phyloP scores from a whole-genome alignment of 2,888 invertebrate species.

The Dasysyrphus tricinctus region DNA sequence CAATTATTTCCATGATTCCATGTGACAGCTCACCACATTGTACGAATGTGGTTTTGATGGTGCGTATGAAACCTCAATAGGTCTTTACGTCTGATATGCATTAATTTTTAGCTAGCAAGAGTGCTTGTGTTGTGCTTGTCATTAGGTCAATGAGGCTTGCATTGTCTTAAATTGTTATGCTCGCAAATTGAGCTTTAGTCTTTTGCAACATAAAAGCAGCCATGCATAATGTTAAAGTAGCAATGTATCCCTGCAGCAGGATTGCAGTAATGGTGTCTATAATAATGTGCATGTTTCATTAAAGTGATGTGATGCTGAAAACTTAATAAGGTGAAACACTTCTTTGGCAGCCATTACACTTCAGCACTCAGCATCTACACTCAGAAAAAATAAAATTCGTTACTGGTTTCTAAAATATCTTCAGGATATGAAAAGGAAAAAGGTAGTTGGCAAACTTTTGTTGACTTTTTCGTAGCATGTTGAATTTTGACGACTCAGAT shows the following conservation, averaged over 20 bases:
- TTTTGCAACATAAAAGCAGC: neutral
- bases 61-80: constrained; percentile 22
- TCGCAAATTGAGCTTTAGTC: constrained; percentile 22
- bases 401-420: neutral
- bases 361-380: neutral
- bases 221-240: constrained; percentile 20
- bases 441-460: too few relatives aligned
- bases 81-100: constrained; percentile 36
- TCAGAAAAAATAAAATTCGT: neutral
- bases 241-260: neutral
- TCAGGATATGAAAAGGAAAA: neutral
- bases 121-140: constrained; percentile 32
- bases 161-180: constrained; percentile 29
- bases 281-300: constrained; percentile 4
- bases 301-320: constrained; percentile 36
- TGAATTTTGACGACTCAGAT: too few relatives aligned
- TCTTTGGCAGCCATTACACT: neutral
- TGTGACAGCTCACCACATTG: constrained; percentile 14
- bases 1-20: constrained; percentile 55
- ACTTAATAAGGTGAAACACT: constrained; percentile 19
- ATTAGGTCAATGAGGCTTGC: constrained; percentile 42
- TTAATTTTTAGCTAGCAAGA: constrained; percentile 38
- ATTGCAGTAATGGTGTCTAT: neutral
- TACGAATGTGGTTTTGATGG: constrained; percentile 6
- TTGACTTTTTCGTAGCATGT: too few relatives aligned